Conservation (phyloP, 2,888 invertebrate genomes). For the Erynnis tages region DNA sequence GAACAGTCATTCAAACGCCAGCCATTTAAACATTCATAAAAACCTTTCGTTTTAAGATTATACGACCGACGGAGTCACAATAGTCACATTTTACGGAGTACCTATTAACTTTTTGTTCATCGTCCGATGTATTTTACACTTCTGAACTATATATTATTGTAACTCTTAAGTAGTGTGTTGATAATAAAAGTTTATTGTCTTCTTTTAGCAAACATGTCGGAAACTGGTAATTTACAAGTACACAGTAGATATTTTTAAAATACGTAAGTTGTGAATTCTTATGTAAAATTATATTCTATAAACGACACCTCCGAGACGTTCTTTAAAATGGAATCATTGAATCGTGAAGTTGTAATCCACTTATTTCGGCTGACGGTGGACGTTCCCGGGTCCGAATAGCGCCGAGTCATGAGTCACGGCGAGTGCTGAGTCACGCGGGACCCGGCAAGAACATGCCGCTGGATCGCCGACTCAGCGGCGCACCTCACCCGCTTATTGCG, state of each 20-base stretch:
- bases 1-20: conserved; percentile 2
- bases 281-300: too few species aligned
- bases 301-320: conserved; percentile 54
- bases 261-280: too few species aligned
- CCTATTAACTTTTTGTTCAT: not conserved
- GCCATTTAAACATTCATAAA: conserved; percentile 5
- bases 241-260: too few species aligned
- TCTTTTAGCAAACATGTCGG: not conserved
- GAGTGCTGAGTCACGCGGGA: conserved; percentile 65
- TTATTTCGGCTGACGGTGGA: conserved; percentile 70
- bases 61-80: too few species aligned
- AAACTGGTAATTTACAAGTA: too few species aligned
- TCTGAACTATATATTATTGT: not conserved
- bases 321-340: conserved; percentile 65
- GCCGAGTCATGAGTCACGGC: conserved; percentile 63
- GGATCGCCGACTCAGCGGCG: conserved; percentile 54
- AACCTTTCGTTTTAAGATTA: conserved; percentile 3
- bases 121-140: not conserved
- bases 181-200: not conserved
- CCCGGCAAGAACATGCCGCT: conserved; percentile 45
- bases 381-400: conserved; percentile 56
- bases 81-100: not conserved
- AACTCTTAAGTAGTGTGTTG: not conserved
- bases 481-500: conserved; percentile 48
- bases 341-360: conserved; percentile 71